Evolutionary conservation across 2,888 invertebrate species (phyloP), one percentile per base, ranked within the genome.

Genomic region (Caenorhabditis uteleia): DNA sequence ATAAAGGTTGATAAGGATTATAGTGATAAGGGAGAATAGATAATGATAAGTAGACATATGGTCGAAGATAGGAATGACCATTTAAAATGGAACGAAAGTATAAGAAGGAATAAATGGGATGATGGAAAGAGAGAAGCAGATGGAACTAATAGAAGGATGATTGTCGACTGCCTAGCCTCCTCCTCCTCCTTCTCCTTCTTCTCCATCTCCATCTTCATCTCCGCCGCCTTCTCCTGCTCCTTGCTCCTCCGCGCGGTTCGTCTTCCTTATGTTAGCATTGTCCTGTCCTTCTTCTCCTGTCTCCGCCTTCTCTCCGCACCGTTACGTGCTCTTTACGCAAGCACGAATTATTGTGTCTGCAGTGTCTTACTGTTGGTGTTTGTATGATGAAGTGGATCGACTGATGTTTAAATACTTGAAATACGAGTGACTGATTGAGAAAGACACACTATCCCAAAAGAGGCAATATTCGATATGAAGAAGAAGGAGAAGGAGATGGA

Each of bases 331-430:
- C 58, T 47, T 53, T 51, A 44, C 62, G 50, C 56, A 44, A n/a
- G 53, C 60, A 51, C 61, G 56, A 58, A 47, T 49, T 43, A 54
- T 47, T 31, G 44, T 38, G 36, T 18, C 44, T 48, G 26, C 18
- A 42, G 40, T 18, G 16, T 34, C 54, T 54, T 16, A 27, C 43
- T 33, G 42, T 48, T 50, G 50, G 57, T 58, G 57, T 59, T 50
- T 59, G 59, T 59, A 59, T 53, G 53, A 59, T 59, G 59, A 59
- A 59, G 59, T 59, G 59, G 59, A 49, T 50, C 34, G 34, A 59
- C 42, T 59, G 53, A 59, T 59, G 59, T 59, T 59, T 53, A 59
- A 59, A 59, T 59, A 59, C 59, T 59, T 59, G 59, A 59, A n/a
- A 29, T 29, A 8, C 12, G 7, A 29, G 12, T 29, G n/a, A n/a